Conservation (phyloP, 1,140 invertebrate genomes). For the Aethina tumida region DNA sequence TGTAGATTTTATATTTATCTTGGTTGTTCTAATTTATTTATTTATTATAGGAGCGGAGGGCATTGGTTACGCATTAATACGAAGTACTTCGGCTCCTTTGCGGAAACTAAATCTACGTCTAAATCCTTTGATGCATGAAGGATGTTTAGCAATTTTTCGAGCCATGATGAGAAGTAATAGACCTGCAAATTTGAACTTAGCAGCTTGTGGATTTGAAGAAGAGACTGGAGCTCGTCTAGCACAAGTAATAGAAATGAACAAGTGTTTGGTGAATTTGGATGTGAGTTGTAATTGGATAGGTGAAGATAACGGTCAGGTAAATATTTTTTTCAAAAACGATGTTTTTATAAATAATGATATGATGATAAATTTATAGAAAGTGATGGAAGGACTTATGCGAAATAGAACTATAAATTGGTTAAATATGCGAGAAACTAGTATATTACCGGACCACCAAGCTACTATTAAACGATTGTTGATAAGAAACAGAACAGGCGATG, state of each 20-base stretch:
- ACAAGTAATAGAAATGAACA: slow-evolving; percentile 30
- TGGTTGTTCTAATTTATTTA: background rate
- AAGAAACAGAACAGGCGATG: slow-evolving; percentile 17
- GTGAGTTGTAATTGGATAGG: slow-evolving; percentile 33
- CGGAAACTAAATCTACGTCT: slow-evolving; percentile 30
- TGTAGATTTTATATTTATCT: slow-evolving; percentile 11
- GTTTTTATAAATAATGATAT: slow-evolving; percentile 2
- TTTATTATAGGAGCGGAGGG: slow-evolving; percentile 8
- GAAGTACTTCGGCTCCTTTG: slow-evolving; percentile 20
- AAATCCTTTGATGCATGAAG: slow-evolving; percentile 32
- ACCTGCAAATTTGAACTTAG: slow-evolving; percentile 25
- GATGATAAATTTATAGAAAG: slow-evolving; percentile 14
- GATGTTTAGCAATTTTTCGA: slow-evolving; percentile 30
- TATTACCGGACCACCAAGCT: slow-evolving; percentile 14
- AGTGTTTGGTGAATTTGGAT: slow-evolving; percentile 26
- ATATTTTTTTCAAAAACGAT: background rate
- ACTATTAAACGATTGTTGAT: slow-evolving; percentile 14
- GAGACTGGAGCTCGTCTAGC: slow-evolving; percentile 25
- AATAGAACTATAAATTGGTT: slow-evolving; percentile 26
- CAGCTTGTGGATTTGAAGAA: slow-evolving; percentile 28
- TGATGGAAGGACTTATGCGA: slow-evolving; percentile 15
- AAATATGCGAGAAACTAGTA: slow-evolving; percentile 27
- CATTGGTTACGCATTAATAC: slow-evolving; percentile 23
- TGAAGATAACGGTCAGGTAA: slow-evolving; percentile 26
- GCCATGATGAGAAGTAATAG: slow-evolving; percentile 27